Conservation (phyloP, 64 coral and sea anemone species). For the Catalaphyllia jardinei region DNA sequence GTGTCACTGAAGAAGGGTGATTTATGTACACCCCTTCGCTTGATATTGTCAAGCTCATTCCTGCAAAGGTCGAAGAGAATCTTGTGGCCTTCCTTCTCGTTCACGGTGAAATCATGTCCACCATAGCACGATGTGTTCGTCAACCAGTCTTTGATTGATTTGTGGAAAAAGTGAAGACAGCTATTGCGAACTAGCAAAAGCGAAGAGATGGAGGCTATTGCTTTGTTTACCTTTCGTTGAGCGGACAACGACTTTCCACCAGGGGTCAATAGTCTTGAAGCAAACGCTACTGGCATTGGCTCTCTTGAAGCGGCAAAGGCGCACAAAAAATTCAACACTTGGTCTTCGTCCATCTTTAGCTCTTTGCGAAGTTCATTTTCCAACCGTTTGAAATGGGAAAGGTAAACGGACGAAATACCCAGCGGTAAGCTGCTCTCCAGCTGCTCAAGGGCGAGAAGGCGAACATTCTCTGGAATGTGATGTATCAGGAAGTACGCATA, state of each 20-base stretch:
- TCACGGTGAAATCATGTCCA: constrained; percentile 25
- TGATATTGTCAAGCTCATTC: not conserved
- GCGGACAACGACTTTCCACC: not conserved
- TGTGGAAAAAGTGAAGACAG: constrained; percentile 34
- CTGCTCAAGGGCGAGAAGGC: not conserved
- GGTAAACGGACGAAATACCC: constrained; percentile 45
- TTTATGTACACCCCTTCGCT: not conserved
- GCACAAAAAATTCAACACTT: not conserved
- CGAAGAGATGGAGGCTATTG: not conserved
- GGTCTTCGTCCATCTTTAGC: not conserved
- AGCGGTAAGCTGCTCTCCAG: not conserved
- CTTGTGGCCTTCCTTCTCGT: constrained; percentile 27
- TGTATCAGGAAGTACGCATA: constrained; percentile 46
- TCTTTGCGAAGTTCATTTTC: not conserved
- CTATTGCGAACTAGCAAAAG: not conserved
- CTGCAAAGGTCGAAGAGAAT: not conserved
- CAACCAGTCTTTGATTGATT: constrained; percentile 51
- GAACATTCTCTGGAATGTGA: not conserved
- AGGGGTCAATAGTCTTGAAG: not conserved
- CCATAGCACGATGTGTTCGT: not conserved
- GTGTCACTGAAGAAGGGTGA: not conserved
- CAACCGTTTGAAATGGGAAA: constrained; percentile 21
- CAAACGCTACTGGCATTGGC: constrained; percentile 11
- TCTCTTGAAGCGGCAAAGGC: not conserved
- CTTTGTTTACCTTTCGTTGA: not conserved